These are phyloP conservation scores for Xestia ashworthii DNA, from an alignment of 2,888 invertebrate genomes.

Conservation along the genomic window DNA sequence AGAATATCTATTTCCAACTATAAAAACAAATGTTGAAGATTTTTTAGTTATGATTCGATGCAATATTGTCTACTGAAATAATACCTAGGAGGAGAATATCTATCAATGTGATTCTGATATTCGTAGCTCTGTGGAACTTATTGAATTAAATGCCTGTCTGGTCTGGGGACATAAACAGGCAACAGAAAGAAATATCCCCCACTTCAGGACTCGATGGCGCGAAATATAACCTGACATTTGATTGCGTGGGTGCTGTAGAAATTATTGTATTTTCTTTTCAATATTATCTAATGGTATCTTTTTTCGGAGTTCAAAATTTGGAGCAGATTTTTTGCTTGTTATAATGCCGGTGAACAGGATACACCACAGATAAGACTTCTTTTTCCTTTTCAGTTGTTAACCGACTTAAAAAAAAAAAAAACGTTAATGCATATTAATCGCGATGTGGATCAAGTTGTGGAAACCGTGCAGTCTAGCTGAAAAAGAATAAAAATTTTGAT, in stretches of 20 bases:
- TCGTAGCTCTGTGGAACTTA: constrained; percentile 76
- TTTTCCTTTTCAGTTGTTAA: neutral
- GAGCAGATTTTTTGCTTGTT: neutral
- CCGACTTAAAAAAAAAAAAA: too few relatives aligned
- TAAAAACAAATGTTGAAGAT: too few relatives aligned
- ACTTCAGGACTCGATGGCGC: constrained; percentile 82
- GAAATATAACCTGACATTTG: constrained; percentile 71
- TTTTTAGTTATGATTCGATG: too few relatives aligned
- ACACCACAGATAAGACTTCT: neutral
- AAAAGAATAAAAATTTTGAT: too few relatives aligned
- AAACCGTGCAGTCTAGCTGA: too few relatives aligned
- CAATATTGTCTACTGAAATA: too few relatives aligned
- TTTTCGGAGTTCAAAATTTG: neutral
- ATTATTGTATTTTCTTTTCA: constrained; percentile 8
- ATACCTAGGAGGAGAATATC: neutral
- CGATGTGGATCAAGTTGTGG: too few relatives aligned
- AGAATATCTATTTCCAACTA: too few relatives aligned
- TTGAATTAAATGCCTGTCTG: constrained; percentile 88
- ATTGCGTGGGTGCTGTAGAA: constrained; percentile 37
- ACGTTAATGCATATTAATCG: too few relatives aligned
- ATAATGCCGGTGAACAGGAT: neutral
- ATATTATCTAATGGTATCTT: neutral
- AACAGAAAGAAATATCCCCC: constrained; percentile 83
- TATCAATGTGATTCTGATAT: constrained; percentile 10
- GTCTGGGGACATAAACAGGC: constrained; percentile 82